Percentiles rank a stretch among this genome's conserved stretches.
phyloP scores from a whole-genome alignment of 1,140 invertebrate genomes.

The Diorhabda carinulata region DNA sequence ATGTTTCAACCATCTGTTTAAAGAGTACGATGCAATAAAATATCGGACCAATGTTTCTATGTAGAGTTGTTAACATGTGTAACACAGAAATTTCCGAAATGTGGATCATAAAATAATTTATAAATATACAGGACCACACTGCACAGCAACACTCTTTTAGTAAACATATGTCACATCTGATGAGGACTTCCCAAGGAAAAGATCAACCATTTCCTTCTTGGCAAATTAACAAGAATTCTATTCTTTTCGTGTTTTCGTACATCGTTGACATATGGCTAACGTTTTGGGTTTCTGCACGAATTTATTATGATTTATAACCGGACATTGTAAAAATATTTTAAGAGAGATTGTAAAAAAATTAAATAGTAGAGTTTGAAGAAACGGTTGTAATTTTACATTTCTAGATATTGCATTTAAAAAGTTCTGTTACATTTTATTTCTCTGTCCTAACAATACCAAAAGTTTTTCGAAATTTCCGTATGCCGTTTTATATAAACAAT shows the following conservation, averaged over 20 bases:
- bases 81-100: conserved; percentile 19
- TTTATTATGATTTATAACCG: not conserved
- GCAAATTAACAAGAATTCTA: conserved; percentile 14
- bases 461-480: too few species aligned
- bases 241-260: not conserved
- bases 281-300: not conserved
- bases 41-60: conserved; percentile 10
- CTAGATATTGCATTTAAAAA: too few species aligned
- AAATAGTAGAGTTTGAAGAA: too few species aligned
- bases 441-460: too few species aligned
- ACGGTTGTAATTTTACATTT: too few species aligned
- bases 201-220: conserved; percentile 6
- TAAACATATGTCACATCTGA: conserved; percentile 19
- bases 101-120: conserved; percentile 14
- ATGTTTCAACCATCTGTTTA: conserved; percentile 13
- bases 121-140: conserved; percentile 12
- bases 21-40: conserved; percentile 11
- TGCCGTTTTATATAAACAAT: too few species aligned
- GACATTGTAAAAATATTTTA: not conserved
- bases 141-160: conserved; percentile 10
- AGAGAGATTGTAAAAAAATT: not conserved
- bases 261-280: conserved; percentile 7
- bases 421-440: too few species aligned
- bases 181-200: conserved; percentile 17
- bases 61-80: conserved; percentile 10